These are phyloP conservation scores for Micrasema longulum DNA, from an alignment of 1,140 invertebrate species.

Conservation along the genomic window DNA sequence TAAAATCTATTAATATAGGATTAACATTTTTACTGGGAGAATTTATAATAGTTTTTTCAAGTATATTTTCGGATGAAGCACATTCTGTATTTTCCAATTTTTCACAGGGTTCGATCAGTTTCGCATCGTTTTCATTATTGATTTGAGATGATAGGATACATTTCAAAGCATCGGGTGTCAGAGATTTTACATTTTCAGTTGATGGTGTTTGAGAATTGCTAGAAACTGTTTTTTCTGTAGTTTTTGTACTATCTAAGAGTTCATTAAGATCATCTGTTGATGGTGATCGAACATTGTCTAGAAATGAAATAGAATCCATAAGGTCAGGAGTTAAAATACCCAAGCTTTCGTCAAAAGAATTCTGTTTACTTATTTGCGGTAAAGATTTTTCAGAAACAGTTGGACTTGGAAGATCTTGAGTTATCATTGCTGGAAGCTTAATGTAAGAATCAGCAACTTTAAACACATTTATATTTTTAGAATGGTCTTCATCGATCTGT, in stretches of 20 bases:
- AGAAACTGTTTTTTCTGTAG: conserved; percentile 51
- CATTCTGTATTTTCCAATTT: conserved; percentile 21
- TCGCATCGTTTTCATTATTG: neutral
- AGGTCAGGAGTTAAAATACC: conserved; percentile 89
- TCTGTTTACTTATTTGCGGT: conserved; percentile 74
- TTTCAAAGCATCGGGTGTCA: conserved; percentile 49
- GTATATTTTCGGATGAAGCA: neutral
- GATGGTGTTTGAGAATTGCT: conserved; percentile 61
- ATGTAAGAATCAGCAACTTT: neutral
- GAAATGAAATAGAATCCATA: conserved; percentile 80
- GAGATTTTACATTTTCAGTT: conserved; percentile 61
- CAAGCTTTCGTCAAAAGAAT: conserved; percentile 84
- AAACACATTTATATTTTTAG: neutral
- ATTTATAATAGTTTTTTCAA: conserved; percentile 16
- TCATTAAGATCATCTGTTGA: conserved; percentile 65
- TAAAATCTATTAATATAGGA: conserved; percentile 24
- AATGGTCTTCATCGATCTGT: neutral
- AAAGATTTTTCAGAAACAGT: conserved; percentile 62
- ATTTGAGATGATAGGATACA: conserved; percentile 23
- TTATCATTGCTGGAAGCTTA: neutral
- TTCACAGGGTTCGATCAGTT: neutral
- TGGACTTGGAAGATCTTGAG: conserved; percentile 45
- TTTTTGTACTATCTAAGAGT: conserved; percentile 46
- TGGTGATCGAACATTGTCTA: conserved; percentile 71
- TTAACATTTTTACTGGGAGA: conserved; percentile 13